phyloP scores from a whole-genome alignment of 2,113 vertebrate species.

The Nothobranchius kuhntae region DNA sequence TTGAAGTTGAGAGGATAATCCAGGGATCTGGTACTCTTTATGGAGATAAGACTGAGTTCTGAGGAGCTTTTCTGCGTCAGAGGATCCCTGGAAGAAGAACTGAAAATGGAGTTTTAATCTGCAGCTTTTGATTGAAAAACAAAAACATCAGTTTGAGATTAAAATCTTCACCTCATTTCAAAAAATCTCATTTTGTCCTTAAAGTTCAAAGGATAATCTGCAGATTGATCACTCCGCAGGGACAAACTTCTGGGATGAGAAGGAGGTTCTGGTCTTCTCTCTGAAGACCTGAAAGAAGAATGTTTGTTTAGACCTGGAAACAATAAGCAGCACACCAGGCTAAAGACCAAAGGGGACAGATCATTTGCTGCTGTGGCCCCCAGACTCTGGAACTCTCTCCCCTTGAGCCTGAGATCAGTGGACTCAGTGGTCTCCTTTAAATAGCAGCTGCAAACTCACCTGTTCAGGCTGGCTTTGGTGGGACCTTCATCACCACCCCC shows the following conservation, averaged over 20 bases:
- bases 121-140: too few relatives aligned
- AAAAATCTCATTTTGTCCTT: background rate
- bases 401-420: too few relatives aligned
- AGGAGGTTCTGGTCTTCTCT: background rate
- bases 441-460: too few relatives aligned
- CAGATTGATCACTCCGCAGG: conserved; percentile 5
- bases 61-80: background rate
- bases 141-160: too few relatives aligned
- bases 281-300: background rate
- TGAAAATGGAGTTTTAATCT: background rate
- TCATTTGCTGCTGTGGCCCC: too few relatives aligned
- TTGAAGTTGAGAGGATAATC: background rate
- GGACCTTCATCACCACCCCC: too few relatives aligned
- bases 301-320: background rate
- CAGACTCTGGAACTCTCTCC: too few relatives aligned
- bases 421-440: too few relatives aligned
- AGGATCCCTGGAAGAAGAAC: background rate
- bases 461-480: too few relatives aligned
- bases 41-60: background rate
- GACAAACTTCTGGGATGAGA: background rate
- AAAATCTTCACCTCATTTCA: background rate
- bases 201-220: background rate
- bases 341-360: too few relatives aligned
- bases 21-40: background rate
- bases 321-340: too few relatives aligned